Evolutionary conservation across 2,797 vertebrate genomes (phyloP), one percentile per base, ranked within the genome.

Genomic region (Glossophaga mutica): DNA sequence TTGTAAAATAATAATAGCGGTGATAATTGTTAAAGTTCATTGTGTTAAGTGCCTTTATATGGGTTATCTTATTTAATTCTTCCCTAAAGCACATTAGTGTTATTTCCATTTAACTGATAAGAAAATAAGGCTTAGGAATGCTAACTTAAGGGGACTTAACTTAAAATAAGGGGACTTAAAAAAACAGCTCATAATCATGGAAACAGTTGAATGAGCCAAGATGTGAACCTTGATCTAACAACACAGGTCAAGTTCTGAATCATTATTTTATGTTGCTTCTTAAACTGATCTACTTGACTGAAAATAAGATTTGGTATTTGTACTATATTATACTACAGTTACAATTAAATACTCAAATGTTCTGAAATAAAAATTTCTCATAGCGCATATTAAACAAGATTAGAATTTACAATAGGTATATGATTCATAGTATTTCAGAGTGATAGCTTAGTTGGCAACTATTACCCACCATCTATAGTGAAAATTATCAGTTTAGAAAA

Each of bases 401-500:
- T 78, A 87, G 32, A 85, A 95, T 73, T 81, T 95, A 83, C 21
- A 86, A 95, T 11, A 79, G 44, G 44, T 59, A 42, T 46, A 59
- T 19, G 10, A 94, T 19, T 90, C 34, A 79, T 70, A 92, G 57
- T 82, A 77, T 42, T 79, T 92, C 79, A 87, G n/a, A 83, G n/a
- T 74, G 34, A 34, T 46, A 71, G 9, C 39, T 96, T 85, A 70
- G 42, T 34, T 82, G 70, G 76, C 26, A 92, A 91, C 55, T 77
- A 39, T 81, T 82, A 52, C 39, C 16, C 37, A 96, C 37, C 6
- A 62, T 59, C 29, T 48, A 73, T 1, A 81, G 32, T 86, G 73
- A 90, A 96, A 90, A 68, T 70, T 46, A 94, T n/a, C 67, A 52
- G 21, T 81, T 71, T 85, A n/a, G 77, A 93, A 86, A 95, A 92